These are phyloP conservation scores for Amphiprion percula DNA, from an alignment of 2,113 vertebrate genomes.

Conservation along the genomic window DNA sequence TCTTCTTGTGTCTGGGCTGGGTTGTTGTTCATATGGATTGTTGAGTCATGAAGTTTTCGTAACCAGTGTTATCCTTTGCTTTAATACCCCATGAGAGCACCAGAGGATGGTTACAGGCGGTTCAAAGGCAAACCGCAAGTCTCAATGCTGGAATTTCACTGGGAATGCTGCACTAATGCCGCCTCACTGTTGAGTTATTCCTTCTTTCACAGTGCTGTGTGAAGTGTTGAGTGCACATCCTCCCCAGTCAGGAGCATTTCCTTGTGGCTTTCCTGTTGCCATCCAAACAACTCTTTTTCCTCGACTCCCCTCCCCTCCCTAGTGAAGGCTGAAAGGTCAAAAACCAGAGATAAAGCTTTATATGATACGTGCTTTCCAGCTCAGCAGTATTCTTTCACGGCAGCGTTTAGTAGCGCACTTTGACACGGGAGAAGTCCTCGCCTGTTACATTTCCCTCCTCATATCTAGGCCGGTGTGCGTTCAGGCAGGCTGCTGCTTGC, in stretches of 20 bases:
- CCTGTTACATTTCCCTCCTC: neutral
- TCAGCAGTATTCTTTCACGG: neutral
- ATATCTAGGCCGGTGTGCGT: neutral
- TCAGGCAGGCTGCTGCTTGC: slow-evolving; percentile 66
- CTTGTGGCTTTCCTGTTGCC: slow-evolving; percentile 39
- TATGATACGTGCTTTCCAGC: neutral
- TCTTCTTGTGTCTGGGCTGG: slow-evolving; percentile 23
- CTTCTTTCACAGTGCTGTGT: slow-evolving; percentile 51
- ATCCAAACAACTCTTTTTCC: slow-evolving; percentile 34
- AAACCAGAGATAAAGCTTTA: slow-evolving; percentile 16
- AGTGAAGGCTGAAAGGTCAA: slow-evolving; percentile 41
- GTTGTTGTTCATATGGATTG: slow-evolving; percentile 57
- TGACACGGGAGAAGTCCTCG: neutral
- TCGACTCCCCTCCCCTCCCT: slow-evolving; percentile 20
- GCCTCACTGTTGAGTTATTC: neutral
- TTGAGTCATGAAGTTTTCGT: slow-evolving; percentile 68
- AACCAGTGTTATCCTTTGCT: slow-evolving; percentile 42
- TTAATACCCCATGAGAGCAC: slow-evolving; percentile 45
- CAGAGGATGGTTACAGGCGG: slow-evolving; percentile 1
- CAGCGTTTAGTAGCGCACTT: slow-evolving; percentile 2
- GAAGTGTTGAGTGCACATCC: slow-evolving; percentile 11
- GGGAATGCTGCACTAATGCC: neutral
- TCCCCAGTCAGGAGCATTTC: slow-evolving; percentile 33
- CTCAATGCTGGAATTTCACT: slow-evolving; percentile 5
- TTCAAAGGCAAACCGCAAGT: slow-evolving; percentile 16